Base-by-base conservation (phyloP, 2,888 invertebrate genomes). In the Pegoplata infirma region DNA sequence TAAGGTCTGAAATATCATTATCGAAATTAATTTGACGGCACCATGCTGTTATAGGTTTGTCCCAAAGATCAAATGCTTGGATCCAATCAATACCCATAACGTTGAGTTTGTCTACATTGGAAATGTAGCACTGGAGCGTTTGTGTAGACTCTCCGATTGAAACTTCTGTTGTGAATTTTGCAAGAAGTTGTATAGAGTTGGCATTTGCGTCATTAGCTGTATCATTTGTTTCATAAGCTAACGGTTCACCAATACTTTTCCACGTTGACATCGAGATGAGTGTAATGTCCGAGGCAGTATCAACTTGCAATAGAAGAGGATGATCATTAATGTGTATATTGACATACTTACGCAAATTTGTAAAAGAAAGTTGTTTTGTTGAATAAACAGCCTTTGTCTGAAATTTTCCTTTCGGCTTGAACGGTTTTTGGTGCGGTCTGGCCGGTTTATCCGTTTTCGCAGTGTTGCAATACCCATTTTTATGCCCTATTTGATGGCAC, bases 281-380 rank as follows among this genome's bases (percentile, higher is more conserved):
- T 7, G 61, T 67, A 14, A 78, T 74, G n/a, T 78, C 73, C 8
- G 78, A 74, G 8, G 63, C 78, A n/a, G 78, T 74, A 19, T 73
- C 64, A 19, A 74, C 64, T 32, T 74, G 76, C 14, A 73, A 17
- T 12, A 17, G 21, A 46, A 72, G 46, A 16, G 56, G 51, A 1
- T 21, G 55, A 3, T 21, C 25, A 40, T 58, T 73, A 14, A 73
- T 61, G 3, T 14, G 4, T 8, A 67, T 44, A 8, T 58, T 68
- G 17, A 44, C 25, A 28, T 72, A 72, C 47, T 72, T 77, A 17
- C 77, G 55, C n/a, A 55, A 44, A 59, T 66, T 66, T 44, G n/a
- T 46, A 3, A 36, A 76, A 21, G 36, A 40, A 46, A 56, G 10
- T 16, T 49, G 56, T 51, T 28, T 63, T 53, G 17, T 59, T 44